phyloP scores from a whole-genome alignment of 2,888 invertebrate species.

The Cosmorhoe ocellata region DNA sequence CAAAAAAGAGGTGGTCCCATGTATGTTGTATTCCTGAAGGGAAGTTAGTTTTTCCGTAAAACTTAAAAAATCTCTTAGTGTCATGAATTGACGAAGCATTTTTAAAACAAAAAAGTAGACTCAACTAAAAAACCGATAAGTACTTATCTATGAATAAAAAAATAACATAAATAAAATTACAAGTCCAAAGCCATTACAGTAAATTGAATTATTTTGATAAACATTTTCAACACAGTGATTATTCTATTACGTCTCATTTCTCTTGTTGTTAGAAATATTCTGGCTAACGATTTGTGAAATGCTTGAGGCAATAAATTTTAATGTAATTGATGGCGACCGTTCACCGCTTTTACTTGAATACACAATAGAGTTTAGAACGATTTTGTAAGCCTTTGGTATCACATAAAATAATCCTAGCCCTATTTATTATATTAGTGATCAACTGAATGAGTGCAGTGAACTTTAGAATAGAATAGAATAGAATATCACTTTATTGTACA shows the following conservation, averaged over 20 bases:
- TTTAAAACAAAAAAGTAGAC: too few relatives aligned
- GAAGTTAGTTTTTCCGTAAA: too few relatives aligned
- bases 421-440: conserved; percentile 8
- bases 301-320: conserved; percentile 10
- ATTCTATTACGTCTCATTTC: conserved; percentile 15
- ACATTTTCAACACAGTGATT: conserved; percentile 1
- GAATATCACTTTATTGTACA: too few relatives aligned
- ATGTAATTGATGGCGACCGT: conserved; percentile 16
- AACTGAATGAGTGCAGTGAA: conserved; percentile 1
- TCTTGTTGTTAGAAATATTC: conserved; percentile 8
- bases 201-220: neutral
- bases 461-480: too few relatives aligned
- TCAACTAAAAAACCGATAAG: too few relatives aligned
- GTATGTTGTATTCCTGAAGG: too few relatives aligned
- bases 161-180: conserved; percentile 2
- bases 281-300: conserved; percentile 17
- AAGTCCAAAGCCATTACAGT: neutral
- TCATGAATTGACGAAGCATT: too few relatives aligned
- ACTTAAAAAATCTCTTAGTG: too few relatives aligned
- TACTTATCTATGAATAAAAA: neutral
- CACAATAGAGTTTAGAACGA: conserved; percentile 1
- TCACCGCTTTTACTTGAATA: conserved; percentile 6
- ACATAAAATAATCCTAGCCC: too few relatives aligned
- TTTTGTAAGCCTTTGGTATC: conserved; percentile 9
- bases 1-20: too few relatives aligned